A percentile compares a stretch with the other conserved stretches of the same genome.
Evolutionary conservation across 2,888 invertebrate species (phyloP).

Genomic region (Trissolcus brochymenae): DNA sequence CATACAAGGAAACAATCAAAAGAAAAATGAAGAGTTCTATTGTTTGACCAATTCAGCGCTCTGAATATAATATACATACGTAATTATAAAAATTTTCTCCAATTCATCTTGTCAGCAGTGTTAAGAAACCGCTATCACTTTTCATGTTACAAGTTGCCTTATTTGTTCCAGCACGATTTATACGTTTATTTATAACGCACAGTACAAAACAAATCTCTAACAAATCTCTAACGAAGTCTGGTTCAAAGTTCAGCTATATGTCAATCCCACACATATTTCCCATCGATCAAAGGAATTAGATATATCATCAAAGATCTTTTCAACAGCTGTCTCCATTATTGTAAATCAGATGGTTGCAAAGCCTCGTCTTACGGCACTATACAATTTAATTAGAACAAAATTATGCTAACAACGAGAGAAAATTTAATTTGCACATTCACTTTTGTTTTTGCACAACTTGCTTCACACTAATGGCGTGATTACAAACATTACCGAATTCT

Average conservation of each 20-base stretch:
- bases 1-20: too few relatives aligned
- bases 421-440: too few relatives aligned
- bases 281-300: background rate
- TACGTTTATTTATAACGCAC: conserved; percentile 6
- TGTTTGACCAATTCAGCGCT: too few relatives aligned
- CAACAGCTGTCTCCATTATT: too few relatives aligned
- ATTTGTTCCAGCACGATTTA: conserved; percentile 35
- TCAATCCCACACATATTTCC: conserved; percentile 9
- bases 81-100: conserved; percentile 1
- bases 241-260: conserved; percentile 46
- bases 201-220: conserved; percentile 6
- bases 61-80: background rate
- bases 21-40: too few relatives aligned
- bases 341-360: too few relatives aligned
- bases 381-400: background rate
- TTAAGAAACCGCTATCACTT: conserved; percentile 21
- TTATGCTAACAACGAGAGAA: too few relatives aligned
- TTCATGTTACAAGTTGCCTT: conserved; percentile 39
- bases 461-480: too few relatives aligned
- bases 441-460: too few relatives aligned
- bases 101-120: background rate
- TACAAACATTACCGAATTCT: background rate
- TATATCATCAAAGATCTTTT: conserved; percentile 6
- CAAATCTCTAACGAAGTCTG: conserved; percentile 38
- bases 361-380: too few relatives aligned